Evolutionary conservation across 1,140 invertebrate genomes (phyloP).

Genomic region (Pissodes strobi): DNA sequence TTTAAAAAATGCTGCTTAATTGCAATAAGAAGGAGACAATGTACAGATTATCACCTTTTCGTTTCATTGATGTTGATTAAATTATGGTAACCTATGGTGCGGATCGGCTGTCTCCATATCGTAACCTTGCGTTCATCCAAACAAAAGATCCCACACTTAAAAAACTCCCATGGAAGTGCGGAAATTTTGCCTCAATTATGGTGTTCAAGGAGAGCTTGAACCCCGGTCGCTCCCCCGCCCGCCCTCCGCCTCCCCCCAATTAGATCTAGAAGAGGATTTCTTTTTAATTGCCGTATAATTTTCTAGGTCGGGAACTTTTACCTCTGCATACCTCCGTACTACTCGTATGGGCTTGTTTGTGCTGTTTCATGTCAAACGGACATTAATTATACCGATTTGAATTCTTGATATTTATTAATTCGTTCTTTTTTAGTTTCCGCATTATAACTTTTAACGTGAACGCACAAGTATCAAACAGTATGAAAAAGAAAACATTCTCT

Average conservation of each 20-base stretch:
- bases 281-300: constrained; percentile 38
- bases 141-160: constrained; percentile 35
- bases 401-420: too few species aligned
- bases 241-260: not conserved
- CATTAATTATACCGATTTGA: not conserved
- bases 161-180: constrained; percentile 37
- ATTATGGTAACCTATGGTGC: constrained; percentile 22
- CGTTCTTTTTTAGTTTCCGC: too few species aligned
- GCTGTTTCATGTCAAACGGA: too few species aligned
- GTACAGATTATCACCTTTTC: too few species aligned
- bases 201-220: constrained; percentile 38
- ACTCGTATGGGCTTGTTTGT: too few species aligned
- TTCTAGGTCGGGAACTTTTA: constrained; percentile 29
- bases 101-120: not conserved
- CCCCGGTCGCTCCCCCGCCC: constrained; percentile 5
- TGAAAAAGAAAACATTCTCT: too few species aligned
- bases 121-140: constrained; percentile 31
- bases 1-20: too few species aligned
- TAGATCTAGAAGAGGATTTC: constrained; percentile 36
- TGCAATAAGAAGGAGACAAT: too few species aligned
- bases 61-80: not conserved
- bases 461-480: too few species aligned
- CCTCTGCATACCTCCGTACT: too few species aligned
- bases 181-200: constrained; percentile 38
- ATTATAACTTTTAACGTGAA: too few species aligned